Evolutionary conservation across 2,113 vertebrate species (phyloP).

Genomic region (Petrocephalus microphthalmus): DNA sequence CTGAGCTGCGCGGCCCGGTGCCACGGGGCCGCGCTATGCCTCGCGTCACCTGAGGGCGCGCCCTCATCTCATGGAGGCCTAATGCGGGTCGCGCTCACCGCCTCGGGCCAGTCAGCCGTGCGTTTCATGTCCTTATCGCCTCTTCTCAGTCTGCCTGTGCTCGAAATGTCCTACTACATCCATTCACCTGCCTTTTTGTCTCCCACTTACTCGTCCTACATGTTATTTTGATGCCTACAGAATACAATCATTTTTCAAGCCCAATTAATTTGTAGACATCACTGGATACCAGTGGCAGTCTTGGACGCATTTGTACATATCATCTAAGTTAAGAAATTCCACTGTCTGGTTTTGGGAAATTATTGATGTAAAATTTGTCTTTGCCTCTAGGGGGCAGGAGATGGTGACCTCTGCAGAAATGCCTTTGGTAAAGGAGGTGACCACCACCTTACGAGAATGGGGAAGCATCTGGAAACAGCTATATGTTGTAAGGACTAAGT

Average conservation of each 20-base stretch:
- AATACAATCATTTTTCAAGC: background rate
- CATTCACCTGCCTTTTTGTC: background rate
- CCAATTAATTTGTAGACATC: background rate
- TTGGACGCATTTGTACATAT: background rate
- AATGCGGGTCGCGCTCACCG: background rate
- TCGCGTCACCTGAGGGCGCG: background rate
- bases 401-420: constrained; percentile 73
- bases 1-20: background rate
- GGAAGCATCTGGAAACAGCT: constrained; percentile 95
- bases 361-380: background rate
- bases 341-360: background rate
- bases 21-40: background rate
- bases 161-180: background rate
- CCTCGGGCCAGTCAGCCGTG: background rate
- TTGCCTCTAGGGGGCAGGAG: constrained; percentile 66
- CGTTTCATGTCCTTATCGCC: background rate
- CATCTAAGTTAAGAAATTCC: background rate
- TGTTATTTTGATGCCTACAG: background rate
- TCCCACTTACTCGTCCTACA: background rate
- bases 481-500: constrained; percentile 72
- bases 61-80: background rate
- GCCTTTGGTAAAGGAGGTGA: constrained; percentile 92
- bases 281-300: background rate
- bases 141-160: background rate
- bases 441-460: constrained; percentile 91